A percentile compares a stretch with the other conserved stretches of the same genome.
Conservation (phyloP, 2,888 invertebrate species). For the Dermolepida albohirtum region DNA sequence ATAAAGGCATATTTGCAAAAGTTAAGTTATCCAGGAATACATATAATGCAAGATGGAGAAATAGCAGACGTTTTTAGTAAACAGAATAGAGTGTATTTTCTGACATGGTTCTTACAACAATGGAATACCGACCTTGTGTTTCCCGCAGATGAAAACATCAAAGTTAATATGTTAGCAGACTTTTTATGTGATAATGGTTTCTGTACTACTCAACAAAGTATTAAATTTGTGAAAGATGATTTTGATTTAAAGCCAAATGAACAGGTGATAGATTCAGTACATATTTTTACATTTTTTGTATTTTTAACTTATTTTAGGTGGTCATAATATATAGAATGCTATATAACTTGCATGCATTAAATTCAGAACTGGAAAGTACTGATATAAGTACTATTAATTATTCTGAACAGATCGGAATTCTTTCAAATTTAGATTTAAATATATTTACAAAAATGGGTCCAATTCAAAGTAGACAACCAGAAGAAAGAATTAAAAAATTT, state of each 20-base stretch:
- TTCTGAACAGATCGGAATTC: slow-evolving; percentile 14
- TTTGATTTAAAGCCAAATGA: slow-evolving; percentile 8
- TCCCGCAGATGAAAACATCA: neutral
- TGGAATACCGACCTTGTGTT: slow-evolving; percentile 17
- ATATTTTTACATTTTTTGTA: neutral
- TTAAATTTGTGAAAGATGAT: slow-evolving; percentile 14
- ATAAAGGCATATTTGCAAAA: slow-evolving; percentile 14
- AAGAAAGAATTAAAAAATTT: slow-evolving; percentile 18
- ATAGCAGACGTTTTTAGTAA: slow-evolving; percentile 27
- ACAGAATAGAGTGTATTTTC: slow-evolving; percentile 20
- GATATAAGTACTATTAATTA: slow-evolving; percentile 18
- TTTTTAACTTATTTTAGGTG: slow-evolving; percentile 13
- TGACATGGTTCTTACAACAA: slow-evolving; percentile 21
- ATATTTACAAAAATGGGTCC: slow-evolving; percentile 18
- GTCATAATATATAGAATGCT: slow-evolving; percentile 26
- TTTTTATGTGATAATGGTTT: slow-evolving; percentile 24
- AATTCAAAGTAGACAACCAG: slow-evolving; percentile 11
- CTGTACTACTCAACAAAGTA: slow-evolving; percentile 22
- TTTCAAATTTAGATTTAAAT: slow-evolving; percentile 28
- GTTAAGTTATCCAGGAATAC: slow-evolving; percentile 19
- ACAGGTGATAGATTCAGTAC: slow-evolving; percentile 1
- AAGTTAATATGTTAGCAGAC: slow-evolving; percentile 7
- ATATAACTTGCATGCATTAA: slow-evolving; percentile 20
- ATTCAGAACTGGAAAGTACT: neutral
- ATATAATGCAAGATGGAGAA: slow-evolving; percentile 11